A percentile compares a stretch with the other conserved stretches of the same genome.
These are phyloP conservation scores for Alfaro cultratus DNA, from an alignment of 2,797 vertebrate genomes.

Conservation along the genomic window DNA sequence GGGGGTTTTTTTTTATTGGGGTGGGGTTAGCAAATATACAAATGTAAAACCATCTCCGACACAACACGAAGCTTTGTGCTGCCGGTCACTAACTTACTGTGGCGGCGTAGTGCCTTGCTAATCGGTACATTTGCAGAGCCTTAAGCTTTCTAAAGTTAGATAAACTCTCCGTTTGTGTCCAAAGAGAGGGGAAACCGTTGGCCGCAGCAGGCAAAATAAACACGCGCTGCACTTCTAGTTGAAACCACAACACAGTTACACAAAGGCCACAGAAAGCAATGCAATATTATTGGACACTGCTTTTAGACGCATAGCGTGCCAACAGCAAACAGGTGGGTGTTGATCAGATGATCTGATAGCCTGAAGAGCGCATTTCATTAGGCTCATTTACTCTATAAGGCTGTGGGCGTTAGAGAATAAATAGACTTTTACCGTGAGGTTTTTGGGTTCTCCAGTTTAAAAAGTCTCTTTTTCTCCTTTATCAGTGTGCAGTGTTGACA, in stretches of 20 bases:
- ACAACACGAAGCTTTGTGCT: neutral
- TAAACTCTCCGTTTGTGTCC: neutral
- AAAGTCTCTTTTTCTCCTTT: constrained; percentile 4
- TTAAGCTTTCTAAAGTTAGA: constrained; percentile 1
- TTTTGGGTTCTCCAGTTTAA: constrained; percentile 15
- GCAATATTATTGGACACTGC: constrained; percentile 1
- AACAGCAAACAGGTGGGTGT: constrained; percentile 22
- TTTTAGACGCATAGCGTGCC: constrained; percentile 1
- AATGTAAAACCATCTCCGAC: neutral
- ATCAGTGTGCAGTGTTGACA: constrained; percentile 29
- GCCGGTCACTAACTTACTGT: neutral
- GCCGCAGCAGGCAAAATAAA: neutral
- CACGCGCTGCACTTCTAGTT: constrained; percentile 5
- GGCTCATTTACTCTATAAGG: constrained; percentile 17
- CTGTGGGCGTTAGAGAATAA: constrained; percentile 17
- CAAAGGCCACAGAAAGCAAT: constrained; percentile 12
- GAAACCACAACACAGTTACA: constrained; percentile 25
- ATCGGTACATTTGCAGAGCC: neutral
- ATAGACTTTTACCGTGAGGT: constrained; percentile 42
- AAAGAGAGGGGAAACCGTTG: neutral
- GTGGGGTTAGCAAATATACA: neutral
- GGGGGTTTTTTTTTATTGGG: neutral
- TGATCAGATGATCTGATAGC: constrained; percentile 16
- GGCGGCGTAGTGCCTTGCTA: neutral
- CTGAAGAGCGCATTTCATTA: neutral